Base-by-base conservation (phyloP, 2,888 invertebrate species). In the Magallana nippona region DNA sequence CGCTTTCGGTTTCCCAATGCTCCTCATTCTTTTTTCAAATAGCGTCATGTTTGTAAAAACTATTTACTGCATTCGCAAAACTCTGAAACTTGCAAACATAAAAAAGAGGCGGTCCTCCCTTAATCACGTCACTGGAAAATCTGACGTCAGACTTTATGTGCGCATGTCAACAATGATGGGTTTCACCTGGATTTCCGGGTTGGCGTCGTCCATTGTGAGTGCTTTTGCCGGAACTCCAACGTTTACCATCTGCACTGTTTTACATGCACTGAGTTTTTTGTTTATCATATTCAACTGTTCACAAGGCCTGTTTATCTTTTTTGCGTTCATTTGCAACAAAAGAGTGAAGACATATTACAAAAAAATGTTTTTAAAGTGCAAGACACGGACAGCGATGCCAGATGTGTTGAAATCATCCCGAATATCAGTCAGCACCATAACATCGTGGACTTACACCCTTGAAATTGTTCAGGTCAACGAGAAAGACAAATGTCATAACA, bases 101-200 rank as follows among this genome's bases (percentile, higher is more conserved):
- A 88, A 88, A 81, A 88, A 89, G 13, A 87, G 90, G 27, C 87
- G 88, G 77, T 89, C 90, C 0, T 89, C 90, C 0, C 60, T 89
- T 1, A 89, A 88, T 57, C 87, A 88, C 80, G 81, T 89, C 79
- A 86, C 89, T 17, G 92, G 91, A 3, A 87, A 89, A 60, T 87
- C 90, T 84, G 92, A 93, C 87, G 92, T 92, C 82, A 91, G 91
- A 85, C 80, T 93, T 10, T 93, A 93, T 82, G 86, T 93, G 82
- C 90, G 90, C 56, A 92, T 93, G 92, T 92, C 93, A 10, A 91
- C 91, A 1, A 91, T 93, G 1, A 92, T 93, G 93, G 93, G 93
- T 8, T 92, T 93, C 82, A 93, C 92, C 1, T 93, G 93, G 93
- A 86, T 91, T n/a, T 91, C 92, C 78, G 93, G 92, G 11, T 86